phyloP scores from a whole-genome alignment of 2,113 vertebrate genomes.

The Clupea harengus region DNA sequence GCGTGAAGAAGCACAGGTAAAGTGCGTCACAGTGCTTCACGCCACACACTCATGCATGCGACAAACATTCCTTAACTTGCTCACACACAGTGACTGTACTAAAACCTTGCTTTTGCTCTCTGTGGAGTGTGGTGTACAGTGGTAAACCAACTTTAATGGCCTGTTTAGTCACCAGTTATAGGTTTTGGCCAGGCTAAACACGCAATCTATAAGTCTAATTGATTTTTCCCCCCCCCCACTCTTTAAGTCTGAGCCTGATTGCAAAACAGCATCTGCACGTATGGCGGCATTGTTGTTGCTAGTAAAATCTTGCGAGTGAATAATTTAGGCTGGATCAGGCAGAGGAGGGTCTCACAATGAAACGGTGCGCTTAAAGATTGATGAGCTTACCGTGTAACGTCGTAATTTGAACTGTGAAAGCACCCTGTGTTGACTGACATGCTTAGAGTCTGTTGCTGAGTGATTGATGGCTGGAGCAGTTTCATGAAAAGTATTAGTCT shows the following conservation, averaged over 20 bases:
- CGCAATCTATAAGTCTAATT: not conserved
- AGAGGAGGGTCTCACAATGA: conserved; percentile 54
- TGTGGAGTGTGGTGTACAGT: not conserved
- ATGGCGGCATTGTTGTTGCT: conserved; percentile 40
- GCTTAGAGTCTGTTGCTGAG: conserved; percentile 11
- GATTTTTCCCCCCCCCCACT: not conserved
- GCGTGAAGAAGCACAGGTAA: conserved; percentile 90
- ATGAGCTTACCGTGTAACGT: conserved; percentile 61
- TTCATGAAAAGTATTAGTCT: not conserved
- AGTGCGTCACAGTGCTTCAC: conserved; percentile 34
- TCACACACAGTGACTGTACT: not conserved
- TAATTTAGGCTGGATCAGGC: conserved; percentile 65
- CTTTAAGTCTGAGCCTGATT: not conserved
- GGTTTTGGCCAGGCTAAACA: not conserved
- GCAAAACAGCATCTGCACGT: not conserved
- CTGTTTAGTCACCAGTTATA: not conserved
- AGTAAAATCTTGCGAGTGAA: conserved; percentile 54
- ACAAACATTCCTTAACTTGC: conserved; percentile 18
- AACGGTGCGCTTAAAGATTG: conserved; percentile 64
- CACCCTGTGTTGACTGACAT: conserved; percentile 42
- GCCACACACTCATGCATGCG: not conserved
- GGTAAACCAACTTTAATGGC: not conserved
- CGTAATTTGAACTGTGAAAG: conserved; percentile 58
- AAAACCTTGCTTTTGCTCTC: not conserved
- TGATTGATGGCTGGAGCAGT: not conserved